A percentile compares a stretch with the other conserved stretches of the same genome.
These are phyloP conservation scores for Melipona beecheii DNA, from an alignment of 2,888 invertebrate genomes.

Conservation along the genomic window DNA sequence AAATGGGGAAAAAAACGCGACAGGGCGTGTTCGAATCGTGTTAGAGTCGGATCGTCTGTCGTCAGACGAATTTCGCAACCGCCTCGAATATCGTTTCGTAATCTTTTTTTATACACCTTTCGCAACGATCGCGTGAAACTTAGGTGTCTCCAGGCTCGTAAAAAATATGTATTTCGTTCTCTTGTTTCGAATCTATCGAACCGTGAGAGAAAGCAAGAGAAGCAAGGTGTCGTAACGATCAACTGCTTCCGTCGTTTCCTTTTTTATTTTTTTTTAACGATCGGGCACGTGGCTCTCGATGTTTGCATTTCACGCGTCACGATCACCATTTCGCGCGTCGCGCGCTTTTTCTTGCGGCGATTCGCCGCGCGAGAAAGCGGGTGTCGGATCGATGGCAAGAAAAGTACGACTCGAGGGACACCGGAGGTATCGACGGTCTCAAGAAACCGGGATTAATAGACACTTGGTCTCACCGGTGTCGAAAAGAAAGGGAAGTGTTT, in stretches of 20 bases:
- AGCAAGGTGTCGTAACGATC: conserved; percentile 8
- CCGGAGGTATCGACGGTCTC: conserved; percentile 7
- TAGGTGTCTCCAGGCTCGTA: too few species aligned
- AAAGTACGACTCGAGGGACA: conserved; percentile 42
- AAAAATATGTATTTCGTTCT: not conserved
- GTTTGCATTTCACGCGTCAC: conserved; percentile 54
- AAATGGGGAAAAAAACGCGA: not conserved
- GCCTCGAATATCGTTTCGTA: not conserved
- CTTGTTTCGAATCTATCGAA: not conserved
- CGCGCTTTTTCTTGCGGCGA: conserved; percentile 54
- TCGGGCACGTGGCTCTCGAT: conserved; percentile 15
- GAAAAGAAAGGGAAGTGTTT: conserved; percentile 15
- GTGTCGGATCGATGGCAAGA: conserved; percentile 54
- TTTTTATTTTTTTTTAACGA: conserved; percentile 4
- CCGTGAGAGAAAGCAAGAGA: conserved; percentile 7
- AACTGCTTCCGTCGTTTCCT: not conserved
- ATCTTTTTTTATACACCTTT: not conserved
- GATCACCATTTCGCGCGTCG: conserved; percentile 36
- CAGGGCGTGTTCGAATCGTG: not conserved
- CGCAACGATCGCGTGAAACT: not conserved
- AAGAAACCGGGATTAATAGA: conserved; percentile 15
- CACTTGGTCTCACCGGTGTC: not conserved
- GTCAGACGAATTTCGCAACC: conserved; percentile 8
- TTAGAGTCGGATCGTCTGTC: not conserved
- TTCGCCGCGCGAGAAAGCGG: conserved; percentile 60